Conservation (phyloP, 1,140 invertebrate genomes). For the Apocrypta bakeri region DNA sequence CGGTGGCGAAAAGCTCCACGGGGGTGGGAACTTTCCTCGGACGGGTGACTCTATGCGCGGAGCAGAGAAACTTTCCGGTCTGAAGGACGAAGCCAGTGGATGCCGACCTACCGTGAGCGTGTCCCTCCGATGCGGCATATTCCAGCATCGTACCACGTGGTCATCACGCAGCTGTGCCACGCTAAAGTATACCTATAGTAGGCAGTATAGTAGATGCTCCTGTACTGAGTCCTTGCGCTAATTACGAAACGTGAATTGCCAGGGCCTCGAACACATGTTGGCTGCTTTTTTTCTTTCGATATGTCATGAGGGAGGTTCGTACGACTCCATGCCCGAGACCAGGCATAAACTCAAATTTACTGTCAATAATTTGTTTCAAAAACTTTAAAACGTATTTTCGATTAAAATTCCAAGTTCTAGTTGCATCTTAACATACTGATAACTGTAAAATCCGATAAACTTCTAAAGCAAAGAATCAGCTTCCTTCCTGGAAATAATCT, state of each 20-base stretch:
- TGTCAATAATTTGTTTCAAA: too few relatives aligned
- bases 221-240: constrained; percentile 25
- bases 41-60: not conserved
- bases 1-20: not conserved
- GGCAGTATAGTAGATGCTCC: not conserved
- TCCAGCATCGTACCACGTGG: constrained; percentile 6
- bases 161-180: constrained; percentile 19
- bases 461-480: not conserved
- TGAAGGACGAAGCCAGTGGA: not conserved
- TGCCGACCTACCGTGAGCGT: constrained; percentile 8
- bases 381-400: too few relatives aligned
- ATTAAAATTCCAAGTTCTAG: too few relatives aligned
- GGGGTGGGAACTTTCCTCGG: constrained; percentile 2
- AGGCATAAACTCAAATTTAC: too few relatives aligned
- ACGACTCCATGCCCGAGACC: too few relatives aligned
- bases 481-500: not conserved
- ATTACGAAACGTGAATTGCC: constrained; percentile 13
- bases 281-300: too few relatives aligned
- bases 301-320: too few relatives aligned
- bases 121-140: constrained; percentile 15
- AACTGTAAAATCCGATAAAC: too few relatives aligned
- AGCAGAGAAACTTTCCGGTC: not conserved
- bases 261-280: too few relatives aligned
- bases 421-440: too few relatives aligned
- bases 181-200: too few relatives aligned